Evolutionary conservation across 2,113 vertebrate genomes (phyloP), one percentile per base, ranked within the genome.

Genomic region (Herpetotheres cachinnans): DNA sequence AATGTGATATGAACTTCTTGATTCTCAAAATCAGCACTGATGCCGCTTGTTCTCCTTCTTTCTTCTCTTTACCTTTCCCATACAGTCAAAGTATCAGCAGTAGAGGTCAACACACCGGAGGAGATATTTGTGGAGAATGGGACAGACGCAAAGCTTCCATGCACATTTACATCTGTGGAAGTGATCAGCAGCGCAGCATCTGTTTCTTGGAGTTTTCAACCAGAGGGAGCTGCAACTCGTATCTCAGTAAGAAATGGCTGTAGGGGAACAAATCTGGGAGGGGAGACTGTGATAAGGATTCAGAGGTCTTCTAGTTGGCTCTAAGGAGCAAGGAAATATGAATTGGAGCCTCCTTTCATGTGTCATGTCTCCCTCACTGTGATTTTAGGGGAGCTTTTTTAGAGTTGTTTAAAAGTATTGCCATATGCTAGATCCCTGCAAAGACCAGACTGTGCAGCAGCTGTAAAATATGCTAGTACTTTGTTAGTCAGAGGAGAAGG

Each of bases 91-190:
- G 89, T 95, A 1, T 97, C 96, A 15, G 98, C 98, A 4, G 96
- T 99, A 70, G 99, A 99, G 44, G 98, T 99, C 4, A 97, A 97
- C 36, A 98, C 98, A 2, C 98, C 98, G 0, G 46, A 97, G 8
- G 99, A 99, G 50, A 94, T 99, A 89, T 97, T 98, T 20, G 98
- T 99, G 71, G 98, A 99, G 94, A 99, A 99, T 50, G 99, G 99
- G 63, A 99, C 99, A 6, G 97, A 98, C 1, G 99, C 98, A 8
- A 97, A 97, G 83, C 98, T 99, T 9, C 96, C 97, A 0, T 99
- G 99, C 97, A 99, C 97, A 1, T 99, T 99, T 82, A 99, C 98
- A 32, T 99, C 99, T 5, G 94, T 80, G 2, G 97, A 99, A 17
- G 98, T 98, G 46, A 98, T 99, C 56, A 98, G 98, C 93, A 98